Conservation (phyloP, 2,888 invertebrate genomes). For the Magallana nippona region DNA sequence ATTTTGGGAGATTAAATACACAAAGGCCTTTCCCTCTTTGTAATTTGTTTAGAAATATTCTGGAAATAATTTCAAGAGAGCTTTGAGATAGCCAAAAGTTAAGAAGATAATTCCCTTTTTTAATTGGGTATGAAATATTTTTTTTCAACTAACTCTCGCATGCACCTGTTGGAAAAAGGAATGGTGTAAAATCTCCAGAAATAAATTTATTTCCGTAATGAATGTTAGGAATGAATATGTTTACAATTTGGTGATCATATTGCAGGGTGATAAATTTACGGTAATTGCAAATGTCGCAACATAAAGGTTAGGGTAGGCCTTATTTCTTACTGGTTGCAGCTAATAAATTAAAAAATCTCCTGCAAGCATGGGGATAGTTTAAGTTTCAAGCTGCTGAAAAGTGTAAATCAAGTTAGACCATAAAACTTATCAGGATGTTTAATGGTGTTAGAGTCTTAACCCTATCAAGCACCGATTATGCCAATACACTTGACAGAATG, state of each 20-base stretch:
- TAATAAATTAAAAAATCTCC: conserved; percentile 18
- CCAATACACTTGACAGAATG: conserved; percentile 23
- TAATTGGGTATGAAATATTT: conserved; percentile 6
- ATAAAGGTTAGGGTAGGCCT: neutral
- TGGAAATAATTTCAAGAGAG: conserved; percentile 14
- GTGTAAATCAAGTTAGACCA: neutral
- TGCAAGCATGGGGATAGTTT: neutral
- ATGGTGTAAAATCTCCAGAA: neutral
- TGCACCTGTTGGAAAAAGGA: conserved; percentile 2
- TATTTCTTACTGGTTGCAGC: conserved; percentile 17
- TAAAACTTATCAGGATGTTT: conserved; percentile 8
- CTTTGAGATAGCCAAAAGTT: neutral
- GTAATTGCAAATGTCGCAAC: conserved; percentile 33
- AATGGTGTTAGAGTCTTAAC: conserved; percentile 24
- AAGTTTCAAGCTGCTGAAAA: conserved; percentile 20
- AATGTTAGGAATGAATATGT: neutral
- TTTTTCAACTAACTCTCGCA: neutral
- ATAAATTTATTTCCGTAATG: conserved; percentile 23
- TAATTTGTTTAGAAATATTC: conserved; percentile 15
- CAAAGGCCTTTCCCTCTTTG: neutral
- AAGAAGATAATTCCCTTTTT: conserved; percentile 7
- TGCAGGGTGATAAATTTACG: conserved; percentile 3
- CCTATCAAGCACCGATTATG: conserved; percentile 20
- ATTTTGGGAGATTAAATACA: neutral
- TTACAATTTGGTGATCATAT: conserved; percentile 22